phyloP scores from a whole-genome alignment of 2,888 invertebrate genomes.

The Sabatieria punctata region DNA sequence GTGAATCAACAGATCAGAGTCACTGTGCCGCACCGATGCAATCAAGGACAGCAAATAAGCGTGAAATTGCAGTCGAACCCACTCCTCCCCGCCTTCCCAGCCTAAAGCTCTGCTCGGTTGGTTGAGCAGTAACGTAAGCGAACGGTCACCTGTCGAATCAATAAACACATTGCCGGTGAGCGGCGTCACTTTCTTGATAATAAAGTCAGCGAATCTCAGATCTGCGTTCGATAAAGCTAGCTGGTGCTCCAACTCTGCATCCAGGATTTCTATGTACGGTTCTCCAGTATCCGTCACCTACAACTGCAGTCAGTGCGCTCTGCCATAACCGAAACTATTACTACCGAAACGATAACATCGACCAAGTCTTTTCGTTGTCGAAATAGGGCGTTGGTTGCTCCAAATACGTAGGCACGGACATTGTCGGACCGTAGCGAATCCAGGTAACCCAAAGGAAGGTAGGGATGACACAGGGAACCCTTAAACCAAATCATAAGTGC shows the following conservation, averaged over 20 bases:
- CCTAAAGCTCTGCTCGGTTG: constrained; percentile 29
- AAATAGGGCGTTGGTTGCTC: constrained; percentile 96
- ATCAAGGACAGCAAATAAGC: constrained; percentile 35
- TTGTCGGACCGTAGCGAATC: constrained; percentile 72
- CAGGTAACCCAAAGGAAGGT: constrained; percentile 79
- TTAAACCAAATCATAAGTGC: constrained; percentile 29
- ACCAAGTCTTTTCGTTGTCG: constrained; percentile 80
- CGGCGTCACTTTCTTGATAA: constrained; percentile 46
- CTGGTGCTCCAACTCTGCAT: constrained; percentile 59
- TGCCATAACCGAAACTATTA: neutral
- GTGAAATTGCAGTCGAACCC: constrained; percentile 78
- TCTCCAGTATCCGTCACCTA: constrained; percentile 48
- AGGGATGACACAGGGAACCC: constrained; percentile 85
- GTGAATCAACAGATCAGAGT: no score
- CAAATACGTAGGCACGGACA: constrained; percentile 57
- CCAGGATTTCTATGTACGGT: constrained; percentile 63
- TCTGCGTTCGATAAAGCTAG: constrained; percentile 83
- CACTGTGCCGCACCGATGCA: constrained; percentile 18
- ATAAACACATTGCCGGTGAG: constrained; percentile 48
- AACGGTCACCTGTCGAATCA: constrained; percentile 45
- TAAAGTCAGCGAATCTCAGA: constrained; percentile 77
- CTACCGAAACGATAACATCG: constrained; percentile 71
- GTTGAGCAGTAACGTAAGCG: neutral
- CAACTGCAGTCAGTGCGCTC: neutral
- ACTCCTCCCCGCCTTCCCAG: constrained; percentile 85